A percentile compares a stretch with the other conserved stretches of the same genome.
phyloP scores from a whole-genome alignment of 2,888 invertebrate species.

The Alsophila aescularia region DNA sequence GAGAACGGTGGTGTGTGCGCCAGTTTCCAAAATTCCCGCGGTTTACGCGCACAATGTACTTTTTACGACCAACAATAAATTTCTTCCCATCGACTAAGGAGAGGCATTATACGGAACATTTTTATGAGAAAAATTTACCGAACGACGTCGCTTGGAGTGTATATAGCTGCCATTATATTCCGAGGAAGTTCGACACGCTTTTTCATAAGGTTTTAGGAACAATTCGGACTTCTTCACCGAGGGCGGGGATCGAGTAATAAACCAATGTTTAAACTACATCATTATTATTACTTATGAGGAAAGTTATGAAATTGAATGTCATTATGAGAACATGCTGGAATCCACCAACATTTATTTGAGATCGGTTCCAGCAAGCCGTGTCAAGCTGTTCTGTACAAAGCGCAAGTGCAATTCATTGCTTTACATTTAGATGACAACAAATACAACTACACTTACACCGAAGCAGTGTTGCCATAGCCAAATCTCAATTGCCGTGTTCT shows the following conservation, averaged over 20 bases:
- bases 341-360: no score
- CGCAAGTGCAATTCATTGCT: no score
- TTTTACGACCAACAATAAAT: slow-evolving; percentile 73
- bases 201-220: slow-evolving; percentile 28
- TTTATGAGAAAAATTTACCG: slow-evolving; percentile 65
- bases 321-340: no score
- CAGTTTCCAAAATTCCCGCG: slow-evolving; percentile 54
- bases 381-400: no score
- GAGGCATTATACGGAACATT: slow-evolving; percentile 59
- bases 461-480: no score
- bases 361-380: no score
- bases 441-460: no score
- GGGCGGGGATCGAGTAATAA: slow-evolving; percentile 14
- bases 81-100: slow-evolving; percentile 66
- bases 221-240: slow-evolving; percentile 20
- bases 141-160: slow-evolving; percentile 44
- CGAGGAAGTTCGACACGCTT: slow-evolving; percentile 27
- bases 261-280: slow-evolving; percentile 32
- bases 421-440: no score
- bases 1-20: slow-evolving; percentile 50
- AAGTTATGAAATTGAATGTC: no score
- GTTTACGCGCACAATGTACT: slow-evolving; percentile 63
- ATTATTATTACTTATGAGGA: no score
- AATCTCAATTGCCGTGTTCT: no score
- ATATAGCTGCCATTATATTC: slow-evolving; percentile 28